Evolutionary conservation across 1,140 invertebrate species (phyloP), one percentile per base, ranked within the genome.

Genomic region (Myzus persicae): DNA sequence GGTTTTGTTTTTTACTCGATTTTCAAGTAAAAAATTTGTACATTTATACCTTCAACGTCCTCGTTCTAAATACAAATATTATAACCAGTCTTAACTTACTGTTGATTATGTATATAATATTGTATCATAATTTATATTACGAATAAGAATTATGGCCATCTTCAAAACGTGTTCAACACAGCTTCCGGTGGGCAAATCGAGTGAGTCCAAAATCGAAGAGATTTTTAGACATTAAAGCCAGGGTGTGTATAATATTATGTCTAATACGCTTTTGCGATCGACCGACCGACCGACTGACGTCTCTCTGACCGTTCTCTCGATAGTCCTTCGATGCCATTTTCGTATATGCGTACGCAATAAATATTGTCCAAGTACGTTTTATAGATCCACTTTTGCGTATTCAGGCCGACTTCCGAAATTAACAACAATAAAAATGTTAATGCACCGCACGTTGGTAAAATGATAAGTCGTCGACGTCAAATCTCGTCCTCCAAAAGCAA

Each of bases 401-500:
- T 48, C n/a, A 48, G 87, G 87, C 51, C 87, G 87, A 89, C 87
- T 48, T 89, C 87, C 44, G 44, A 89, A 89, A 89, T 51, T 51
- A 38, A 51, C 20, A 51, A 89, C 46, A 89, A 51, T n/a, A 51
- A 89, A 48, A 51, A 89, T 36, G 84, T 31, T 76, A 76, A 76
- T 76, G n/a, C 59, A 18, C 31, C 14, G 59, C 59, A 76, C 59
- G 31, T 76, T n/a, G n/a, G n/a, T n/a, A 76, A n/a, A n/a, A 76
- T n/a, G 59, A 76, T n/a, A n/a, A 76, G 42, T n/a, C 40, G 87
- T 38, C 7, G 42, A 9, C 24, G 84, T n/a, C 40, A 31, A 20
- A 44, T 85, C 46, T 48, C 46, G 44, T 89, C n/a, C n/a, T 89
- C 46, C 44, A 24, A 51, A 89, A 89, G n/a, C 87, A 48, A 89